Conservation (phyloP, 53 echinoderm and acorn worm species). For the Holothuria scabra region DNA sequence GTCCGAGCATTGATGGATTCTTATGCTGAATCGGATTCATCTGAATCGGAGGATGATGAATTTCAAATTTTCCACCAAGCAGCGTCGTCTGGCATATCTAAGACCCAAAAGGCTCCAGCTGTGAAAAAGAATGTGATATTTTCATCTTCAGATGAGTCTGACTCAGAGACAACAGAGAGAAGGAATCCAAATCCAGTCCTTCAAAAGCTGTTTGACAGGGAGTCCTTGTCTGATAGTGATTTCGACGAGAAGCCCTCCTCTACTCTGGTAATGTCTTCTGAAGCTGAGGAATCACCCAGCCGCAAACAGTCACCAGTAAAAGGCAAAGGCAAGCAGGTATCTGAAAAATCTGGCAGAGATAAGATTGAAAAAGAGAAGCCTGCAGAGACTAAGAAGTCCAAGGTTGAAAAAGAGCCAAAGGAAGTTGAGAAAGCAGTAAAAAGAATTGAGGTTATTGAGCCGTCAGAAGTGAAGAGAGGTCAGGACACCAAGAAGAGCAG, state of each 20-base stretch:
- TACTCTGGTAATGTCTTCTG: constrained; percentile 7
- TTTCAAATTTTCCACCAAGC: constrained; percentile 7
- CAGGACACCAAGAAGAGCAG: constrained; percentile 16
- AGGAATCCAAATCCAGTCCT: background rate
- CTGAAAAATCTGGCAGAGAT: background rate
- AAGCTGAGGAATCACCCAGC: constrained; percentile 2
- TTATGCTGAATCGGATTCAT: constrained; percentile 70
- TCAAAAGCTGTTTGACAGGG: constrained; percentile 28
- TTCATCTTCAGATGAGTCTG: constrained; percentile 44
- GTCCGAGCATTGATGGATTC: constrained; percentile 76
- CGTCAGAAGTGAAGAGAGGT: constrained; percentile 16
- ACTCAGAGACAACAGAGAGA: background rate
- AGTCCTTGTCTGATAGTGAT: constrained; percentile 28
- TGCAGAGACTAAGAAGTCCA: background rate
- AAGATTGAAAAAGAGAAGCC: background rate
- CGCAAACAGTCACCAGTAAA: background rate
- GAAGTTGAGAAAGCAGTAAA: constrained; percentile 20
- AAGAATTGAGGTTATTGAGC: background rate
- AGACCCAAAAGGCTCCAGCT: constrained; percentile 14
- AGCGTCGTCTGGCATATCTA: background rate
- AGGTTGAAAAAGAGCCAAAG: constrained; percentile 17
- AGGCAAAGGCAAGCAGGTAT: background rate
- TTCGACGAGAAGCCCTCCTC: background rate
- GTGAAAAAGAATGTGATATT: constrained; percentile 34
- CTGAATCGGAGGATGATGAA: constrained; percentile 82